These are phyloP conservation scores for Acanthiza pusilla DNA, from an alignment of 2,797 vertebrate genomes.

Conservation along the genomic window DNA sequence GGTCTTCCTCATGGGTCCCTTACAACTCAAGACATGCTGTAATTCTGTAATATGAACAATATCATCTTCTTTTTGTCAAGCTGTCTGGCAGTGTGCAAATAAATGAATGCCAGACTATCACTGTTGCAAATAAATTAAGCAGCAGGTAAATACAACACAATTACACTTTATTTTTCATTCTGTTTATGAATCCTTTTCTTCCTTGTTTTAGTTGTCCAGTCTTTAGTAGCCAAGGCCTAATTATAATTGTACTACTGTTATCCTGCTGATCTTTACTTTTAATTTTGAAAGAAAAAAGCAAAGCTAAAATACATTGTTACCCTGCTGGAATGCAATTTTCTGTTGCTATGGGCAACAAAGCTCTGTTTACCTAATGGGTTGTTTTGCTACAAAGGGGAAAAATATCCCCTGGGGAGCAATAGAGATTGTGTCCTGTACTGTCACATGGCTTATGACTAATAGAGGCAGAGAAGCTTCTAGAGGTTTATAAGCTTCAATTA, in stretches of 20 bases:
- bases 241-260: not conserved
- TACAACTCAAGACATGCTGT: not conserved
- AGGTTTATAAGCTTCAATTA: not conserved
- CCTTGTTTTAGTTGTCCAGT: not conserved
- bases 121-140: not conserved
- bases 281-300: constrained; percentile 16
- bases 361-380: constrained; percentile 40
- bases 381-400: constrained; percentile 52
- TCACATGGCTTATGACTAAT: not conserved
- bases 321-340: constrained; percentile 22
- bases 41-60: not conserved
- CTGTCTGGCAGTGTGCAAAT: not conserved
- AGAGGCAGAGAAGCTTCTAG: constrained; percentile 3
- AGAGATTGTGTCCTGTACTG: not conserved
- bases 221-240: not conserved
- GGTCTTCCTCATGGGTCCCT: not conserved
- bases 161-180: not conserved
- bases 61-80: not conserved
- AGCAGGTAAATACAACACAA: not conserved
- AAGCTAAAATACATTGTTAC: constrained; percentile 18
- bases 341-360: constrained; percentile 47
- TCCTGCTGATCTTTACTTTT: constrained; percentile 1
- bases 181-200: not conserved
- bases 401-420: constrained; percentile 3
- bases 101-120: not conserved